Evolutionary conservation across 2,113 vertebrate species (phyloP).

Genomic region (Oceanites oceanicus): DNA sequence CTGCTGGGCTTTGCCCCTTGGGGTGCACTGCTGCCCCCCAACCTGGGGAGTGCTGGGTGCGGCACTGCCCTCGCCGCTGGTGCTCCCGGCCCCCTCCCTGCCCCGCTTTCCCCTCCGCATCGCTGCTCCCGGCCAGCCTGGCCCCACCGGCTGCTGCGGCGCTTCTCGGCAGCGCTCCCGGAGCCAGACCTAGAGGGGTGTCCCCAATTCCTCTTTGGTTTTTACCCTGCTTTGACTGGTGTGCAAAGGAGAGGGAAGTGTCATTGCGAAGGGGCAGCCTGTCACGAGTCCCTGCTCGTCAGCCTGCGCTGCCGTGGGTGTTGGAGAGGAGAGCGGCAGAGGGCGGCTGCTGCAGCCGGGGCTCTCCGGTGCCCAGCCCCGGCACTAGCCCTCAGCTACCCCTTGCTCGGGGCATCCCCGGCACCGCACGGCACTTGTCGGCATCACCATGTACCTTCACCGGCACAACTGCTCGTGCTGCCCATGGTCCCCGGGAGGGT

Average conservation of each 20-base stretch:
- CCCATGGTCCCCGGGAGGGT: rapidly evolving
- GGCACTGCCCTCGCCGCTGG: rapidly evolving
- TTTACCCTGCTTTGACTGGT: background rate
- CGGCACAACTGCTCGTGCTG: background rate
- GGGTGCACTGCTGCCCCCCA: background rate
- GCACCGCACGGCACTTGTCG: rapidly evolving
- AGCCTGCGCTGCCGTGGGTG: background rate
- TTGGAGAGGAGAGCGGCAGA: background rate
- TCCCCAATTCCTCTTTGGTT: background rate
- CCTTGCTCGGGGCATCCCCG: background rate
- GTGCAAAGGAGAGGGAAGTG: background rate
- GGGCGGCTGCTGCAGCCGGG: background rate
- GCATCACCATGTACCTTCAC: background rate
- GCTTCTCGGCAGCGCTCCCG: background rate
- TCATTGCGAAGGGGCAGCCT: background rate
- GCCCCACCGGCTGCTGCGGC: background rate
- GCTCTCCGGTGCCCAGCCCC: rapidly evolving
- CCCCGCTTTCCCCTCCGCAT: background rate
- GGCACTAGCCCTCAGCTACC: background rate
- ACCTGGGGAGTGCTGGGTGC: background rate
- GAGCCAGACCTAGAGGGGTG: background rate
- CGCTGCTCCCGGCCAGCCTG: background rate
- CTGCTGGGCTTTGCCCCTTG: background rate
- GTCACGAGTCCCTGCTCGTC: background rate
- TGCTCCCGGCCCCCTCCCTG: background rate